phyloP scores from a whole-genome alignment of 1,140 invertebrate genomes.

The Drosophila trapezifrons region DNA sequence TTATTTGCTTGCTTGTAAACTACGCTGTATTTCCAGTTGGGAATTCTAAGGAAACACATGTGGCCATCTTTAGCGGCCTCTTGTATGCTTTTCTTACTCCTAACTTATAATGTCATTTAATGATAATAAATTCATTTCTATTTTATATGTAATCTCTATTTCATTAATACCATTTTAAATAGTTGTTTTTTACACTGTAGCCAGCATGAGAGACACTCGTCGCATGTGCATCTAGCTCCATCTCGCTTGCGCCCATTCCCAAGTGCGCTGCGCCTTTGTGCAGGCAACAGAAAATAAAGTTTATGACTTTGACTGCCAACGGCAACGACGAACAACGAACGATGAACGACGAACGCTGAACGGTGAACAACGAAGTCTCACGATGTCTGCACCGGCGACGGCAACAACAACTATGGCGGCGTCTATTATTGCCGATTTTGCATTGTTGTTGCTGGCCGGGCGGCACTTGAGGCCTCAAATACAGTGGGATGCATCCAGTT shows the following conservation, averaged over 20 bases:
- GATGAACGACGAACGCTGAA: constrained; percentile 9
- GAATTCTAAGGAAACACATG: no score
- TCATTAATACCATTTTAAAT: no score
- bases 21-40: neutral
- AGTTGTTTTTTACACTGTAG: constrained; percentile 7
- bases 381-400: constrained; percentile 68
- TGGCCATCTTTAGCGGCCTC: no score
- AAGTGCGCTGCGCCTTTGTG: constrained; percentile 66
- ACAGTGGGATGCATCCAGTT: constrained; percentile 31
- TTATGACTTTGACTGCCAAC: constrained; percentile 79
- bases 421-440: constrained; percentile 46
- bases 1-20: neutral
- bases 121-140: no score
- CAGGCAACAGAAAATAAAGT: constrained; percentile 82
- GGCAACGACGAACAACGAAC: constrained; percentile 34
- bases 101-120: no score
- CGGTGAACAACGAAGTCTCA: constrained; percentile 22
- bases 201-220: constrained; percentile 34
- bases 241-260: constrained; percentile 22
- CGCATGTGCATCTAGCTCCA: constrained; percentile 25
- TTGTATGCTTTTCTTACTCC: no score
- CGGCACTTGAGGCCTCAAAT: constrained; percentile 37
- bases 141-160: neutral
- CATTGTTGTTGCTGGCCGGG: constrained; percentile 11
- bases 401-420: constrained; percentile 29